Percentiles rank a stretch among this genome's conserved stretches.
Conservation (phyloP, 2,113 vertebrate species). For the Corvus hawaiiensis region DNA sequence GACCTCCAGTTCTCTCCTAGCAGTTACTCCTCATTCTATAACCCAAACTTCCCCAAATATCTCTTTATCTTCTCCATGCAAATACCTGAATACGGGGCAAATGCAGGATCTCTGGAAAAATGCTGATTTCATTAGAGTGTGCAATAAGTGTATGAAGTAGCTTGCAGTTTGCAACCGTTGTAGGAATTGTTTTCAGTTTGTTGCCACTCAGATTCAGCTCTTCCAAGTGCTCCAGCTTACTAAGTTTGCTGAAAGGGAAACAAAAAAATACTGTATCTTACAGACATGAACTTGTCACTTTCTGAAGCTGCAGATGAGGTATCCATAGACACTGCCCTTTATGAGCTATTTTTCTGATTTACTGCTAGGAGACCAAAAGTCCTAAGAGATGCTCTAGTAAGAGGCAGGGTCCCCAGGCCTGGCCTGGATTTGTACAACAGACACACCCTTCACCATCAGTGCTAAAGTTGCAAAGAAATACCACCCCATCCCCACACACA, state of each 20-base stretch:
- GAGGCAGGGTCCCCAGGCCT: neutral
- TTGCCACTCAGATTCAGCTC: conserved; percentile 95
- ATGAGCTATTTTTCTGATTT: neutral
- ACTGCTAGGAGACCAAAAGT: neutral
- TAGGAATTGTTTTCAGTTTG: conserved; percentile 92
- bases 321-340: neutral
- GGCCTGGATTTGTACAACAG: neutral
- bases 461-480: neutral
- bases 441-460: neutral
- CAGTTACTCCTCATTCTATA: neutral
- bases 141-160: conserved; percentile 89
- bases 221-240: conserved; percentile 90
- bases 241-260: conserved; percentile 84
- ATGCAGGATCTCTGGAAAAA: conserved; percentile 93
- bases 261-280: neutral
- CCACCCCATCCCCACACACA: neutral
- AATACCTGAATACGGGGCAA: conserved; percentile 93
- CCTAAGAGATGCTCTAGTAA: neutral
- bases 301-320: neutral
- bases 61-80: neutral
- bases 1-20: neutral
- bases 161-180: conserved; percentile 92
- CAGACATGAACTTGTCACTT: neutral
- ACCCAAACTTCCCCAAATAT: neutral
- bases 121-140: conserved; percentile 91